phyloP scores from a whole-genome alignment of 2,113 vertebrate species.

The Helogale parvula region DNA sequence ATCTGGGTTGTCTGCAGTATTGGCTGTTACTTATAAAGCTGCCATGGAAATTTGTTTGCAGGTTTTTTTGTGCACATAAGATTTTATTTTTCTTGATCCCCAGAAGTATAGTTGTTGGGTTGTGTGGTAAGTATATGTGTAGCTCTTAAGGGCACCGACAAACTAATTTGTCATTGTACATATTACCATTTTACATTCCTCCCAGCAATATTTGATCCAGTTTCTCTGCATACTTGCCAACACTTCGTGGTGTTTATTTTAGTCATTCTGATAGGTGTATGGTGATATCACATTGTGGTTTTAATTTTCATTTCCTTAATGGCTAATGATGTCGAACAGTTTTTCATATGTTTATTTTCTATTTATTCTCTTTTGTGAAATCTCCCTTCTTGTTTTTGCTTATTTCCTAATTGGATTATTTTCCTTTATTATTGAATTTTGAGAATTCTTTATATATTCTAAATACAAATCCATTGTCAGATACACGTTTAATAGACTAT shows the following conservation, averaged over 20 bases:
- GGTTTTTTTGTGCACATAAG: not conserved
- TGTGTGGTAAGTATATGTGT: not conserved
- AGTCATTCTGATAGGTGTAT: not conserved
- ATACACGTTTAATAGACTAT: not conserved
- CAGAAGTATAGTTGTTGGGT: not conserved
- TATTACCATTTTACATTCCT: slow-evolving; percentile 1
- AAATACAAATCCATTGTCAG: not conserved
- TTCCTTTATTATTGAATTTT: not conserved
- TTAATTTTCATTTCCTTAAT: too few relatives aligned
- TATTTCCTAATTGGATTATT: slow-evolving; percentile 35
- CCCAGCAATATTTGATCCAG: not conserved
- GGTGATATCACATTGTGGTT: too few relatives aligned
- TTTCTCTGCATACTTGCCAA: not conserved
- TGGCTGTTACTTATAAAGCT: not conserved
- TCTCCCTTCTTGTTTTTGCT: not conserved
- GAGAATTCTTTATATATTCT: not conserved
- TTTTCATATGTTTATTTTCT: not conserved
- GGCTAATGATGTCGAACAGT: too few relatives aligned
- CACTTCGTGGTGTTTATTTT: not conserved
- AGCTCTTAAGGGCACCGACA: not conserved
- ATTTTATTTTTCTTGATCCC: slow-evolving; percentile 8
- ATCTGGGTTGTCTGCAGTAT: not conserved
- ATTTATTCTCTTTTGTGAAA: not conserved
- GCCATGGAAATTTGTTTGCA: not conserved
- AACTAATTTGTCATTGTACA: slow-evolving; percentile 27